Conservation (phyloP, 2,888 invertebrate genomes). For the Drosophila melanosoma region DNA sequence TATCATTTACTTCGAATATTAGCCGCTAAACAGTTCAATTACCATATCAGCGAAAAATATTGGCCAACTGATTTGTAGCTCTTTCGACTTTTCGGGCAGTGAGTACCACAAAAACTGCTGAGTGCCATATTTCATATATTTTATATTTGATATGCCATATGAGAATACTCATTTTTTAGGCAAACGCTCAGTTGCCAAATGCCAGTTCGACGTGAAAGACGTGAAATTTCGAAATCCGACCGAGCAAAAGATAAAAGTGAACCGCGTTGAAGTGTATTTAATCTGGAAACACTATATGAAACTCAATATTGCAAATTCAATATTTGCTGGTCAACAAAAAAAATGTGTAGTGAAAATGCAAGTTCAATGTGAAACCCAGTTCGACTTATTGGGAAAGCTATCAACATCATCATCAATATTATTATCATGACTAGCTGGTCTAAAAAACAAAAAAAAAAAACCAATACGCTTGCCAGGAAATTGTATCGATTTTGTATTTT, state of each 20-base stretch:
- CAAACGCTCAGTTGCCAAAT: conserved; percentile 68
- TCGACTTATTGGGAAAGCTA: neutral
- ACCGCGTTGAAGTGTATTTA: conserved; percentile 14
- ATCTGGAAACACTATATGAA: neutral
- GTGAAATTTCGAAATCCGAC: conserved; percentile 37
- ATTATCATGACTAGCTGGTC: conserved; percentile 1
- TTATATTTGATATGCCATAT: conserved; percentile 29
- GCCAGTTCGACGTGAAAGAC: conserved; percentile 69
- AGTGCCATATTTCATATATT: conserved; percentile 35
- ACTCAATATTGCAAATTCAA: conserved; percentile 1
- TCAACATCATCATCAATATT: conserved; percentile 17
- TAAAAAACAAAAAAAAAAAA: neutral
- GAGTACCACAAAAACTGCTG: conserved; percentile 24
- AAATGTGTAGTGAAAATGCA: conserved; percentile 1
- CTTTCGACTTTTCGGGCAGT: neutral
- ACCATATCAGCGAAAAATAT: conserved; percentile 60
- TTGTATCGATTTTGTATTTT: conserved; percentile 78
- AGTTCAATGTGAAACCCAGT: conserved; percentile 7
- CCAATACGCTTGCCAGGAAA: conserved; percentile 34
- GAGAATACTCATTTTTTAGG: conserved; percentile 36
- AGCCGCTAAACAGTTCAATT: conserved; percentile 46
- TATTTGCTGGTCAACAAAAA: conserved; percentile 24
- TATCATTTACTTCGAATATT: conserved; percentile 27
- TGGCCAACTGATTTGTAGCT: conserved; percentile 52
- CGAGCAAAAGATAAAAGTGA: conserved; percentile 15